Evolutionary conservation across 1,140 invertebrate genomes (phyloP), one percentile per base, ranked within the genome.

Genomic region (Mesaphorura yosii): DNA sequence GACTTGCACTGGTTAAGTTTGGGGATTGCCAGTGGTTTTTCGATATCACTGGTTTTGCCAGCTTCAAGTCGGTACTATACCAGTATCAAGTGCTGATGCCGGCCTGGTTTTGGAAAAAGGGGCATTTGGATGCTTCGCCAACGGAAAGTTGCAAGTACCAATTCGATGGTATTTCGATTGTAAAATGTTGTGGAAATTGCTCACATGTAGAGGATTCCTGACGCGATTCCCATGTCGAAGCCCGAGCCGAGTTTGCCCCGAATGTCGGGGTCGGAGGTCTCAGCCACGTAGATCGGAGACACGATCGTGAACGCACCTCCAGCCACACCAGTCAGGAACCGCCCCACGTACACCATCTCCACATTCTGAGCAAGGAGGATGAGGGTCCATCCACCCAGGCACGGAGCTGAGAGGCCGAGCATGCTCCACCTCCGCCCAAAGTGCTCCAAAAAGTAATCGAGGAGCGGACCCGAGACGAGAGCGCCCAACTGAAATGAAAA

Each of bases 341-440:
- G 74, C 0, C 81, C 71, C 52, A 77, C 77, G 15, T 76, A 82
- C 1, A 86, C 64, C 59, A 76, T 74, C 1, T 72, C 64, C 49
- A 78, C 69, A 15, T 71, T 73, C 15, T 69, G 62, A 2, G 80
- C 74, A 67, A 78, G 81, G 47, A 81, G 79, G n/a, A 90, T 79
- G 0, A 84, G 61, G 1, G 75, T 62, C 83, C 85, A 91, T 25
- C 86, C 86, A 26, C 81, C 41, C 0, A 79, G 73, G 65, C 84
- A 86, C 0, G 85, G 84, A 6, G 84, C 12, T 0, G 79, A 74
- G 0, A 86, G 72, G 0, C 79, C 57, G 17, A 88, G 62, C 75
- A 90, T 82, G 0, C 84, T 77, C 40, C 69, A 69, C 64, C 83
- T 87, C 26, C 88, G 69, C 19, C 88, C 88, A 54, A 87, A 72